Conservation (phyloP, 1,140 invertebrate genomes). For the Papilio dardanus region DNA sequence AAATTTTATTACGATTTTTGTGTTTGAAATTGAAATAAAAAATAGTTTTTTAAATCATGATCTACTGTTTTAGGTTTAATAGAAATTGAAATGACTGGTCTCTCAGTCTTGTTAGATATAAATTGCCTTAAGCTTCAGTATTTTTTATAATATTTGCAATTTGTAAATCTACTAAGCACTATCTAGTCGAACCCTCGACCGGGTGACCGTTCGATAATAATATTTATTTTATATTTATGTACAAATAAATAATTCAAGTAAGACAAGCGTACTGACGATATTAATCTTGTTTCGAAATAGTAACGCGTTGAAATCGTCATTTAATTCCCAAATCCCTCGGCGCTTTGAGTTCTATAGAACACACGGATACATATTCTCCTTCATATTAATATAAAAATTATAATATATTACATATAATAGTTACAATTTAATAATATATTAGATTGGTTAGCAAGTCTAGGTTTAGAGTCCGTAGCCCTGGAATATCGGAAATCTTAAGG, state of each 20-base stretch:
- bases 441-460: too few relatives aligned
- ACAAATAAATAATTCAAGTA: constrained; percentile 15
- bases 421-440: too few relatives aligned
- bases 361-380: constrained; percentile 38
- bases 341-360: constrained; percentile 46
- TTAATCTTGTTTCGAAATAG: constrained; percentile 49
- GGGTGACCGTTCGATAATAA: too few relatives aligned
- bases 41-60: background rate
- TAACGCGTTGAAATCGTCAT: constrained; percentile 63
- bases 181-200: too few relatives aligned
- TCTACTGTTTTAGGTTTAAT: background rate
- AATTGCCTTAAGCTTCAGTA: too few relatives aligned
- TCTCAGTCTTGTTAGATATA: too few relatives aligned
- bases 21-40: constrained; percentile 28
- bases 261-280: constrained; percentile 37
- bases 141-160: too few relatives aligned
- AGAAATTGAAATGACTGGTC: too few relatives aligned
- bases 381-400: background rate
- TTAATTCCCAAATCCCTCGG: constrained; percentile 60
- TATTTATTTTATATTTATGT: constrained; percentile 12
- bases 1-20: constrained; percentile 38
- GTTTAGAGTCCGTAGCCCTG: too few relatives aligned
- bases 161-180: too few relatives aligned
- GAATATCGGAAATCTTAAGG: too few relatives aligned
- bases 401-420: too few relatives aligned